phyloP scores from a whole-genome alignment of 2,888 invertebrate genomes.

The Galerucella calmariensis region DNA sequence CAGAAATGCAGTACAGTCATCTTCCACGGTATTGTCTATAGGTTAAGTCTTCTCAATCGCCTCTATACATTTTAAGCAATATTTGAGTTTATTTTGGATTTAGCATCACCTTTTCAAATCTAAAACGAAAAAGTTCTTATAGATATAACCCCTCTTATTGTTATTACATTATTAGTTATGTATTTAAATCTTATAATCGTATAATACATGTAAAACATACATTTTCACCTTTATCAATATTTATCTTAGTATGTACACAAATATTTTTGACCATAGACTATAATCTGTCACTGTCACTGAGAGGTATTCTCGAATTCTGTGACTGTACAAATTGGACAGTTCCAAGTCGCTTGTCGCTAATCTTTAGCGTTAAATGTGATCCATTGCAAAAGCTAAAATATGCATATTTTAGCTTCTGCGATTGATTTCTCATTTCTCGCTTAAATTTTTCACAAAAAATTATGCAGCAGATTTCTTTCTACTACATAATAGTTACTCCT shows the following conservation, averaged over 20 bases:
- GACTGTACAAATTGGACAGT: too few relatives aligned
- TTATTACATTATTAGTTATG: not conserved
- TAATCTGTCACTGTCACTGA: not conserved
- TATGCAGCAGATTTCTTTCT: too few relatives aligned
- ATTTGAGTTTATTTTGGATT: not conserved
- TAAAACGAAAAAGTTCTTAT: not conserved
- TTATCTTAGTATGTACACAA: conserved; percentile 3
- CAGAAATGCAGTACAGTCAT: conserved; percentile 17
- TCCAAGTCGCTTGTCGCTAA: too few relatives aligned
- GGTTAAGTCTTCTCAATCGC: not conserved
- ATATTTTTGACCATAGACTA: not conserved
- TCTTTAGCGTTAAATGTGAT: too few relatives aligned
- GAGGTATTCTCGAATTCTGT: too few relatives aligned
- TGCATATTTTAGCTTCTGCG: too few relatives aligned
- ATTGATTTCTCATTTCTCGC: too few relatives aligned
- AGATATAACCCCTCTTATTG: conserved; percentile 1
- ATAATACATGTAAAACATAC: not conserved
- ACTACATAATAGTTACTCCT: not conserved
- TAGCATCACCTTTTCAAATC: not conserved
- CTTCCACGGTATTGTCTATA: not conserved
- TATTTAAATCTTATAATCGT: not conserved
- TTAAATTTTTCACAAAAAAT: too few relatives aligned
- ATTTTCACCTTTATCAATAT: conserved; percentile 9
- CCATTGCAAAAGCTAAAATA: too few relatives aligned
- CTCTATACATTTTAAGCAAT: not conserved